These are phyloP conservation scores for Characodon lateralis DNA, from an alignment of 2,797 vertebrate species.

Conservation along the genomic window DNA sequence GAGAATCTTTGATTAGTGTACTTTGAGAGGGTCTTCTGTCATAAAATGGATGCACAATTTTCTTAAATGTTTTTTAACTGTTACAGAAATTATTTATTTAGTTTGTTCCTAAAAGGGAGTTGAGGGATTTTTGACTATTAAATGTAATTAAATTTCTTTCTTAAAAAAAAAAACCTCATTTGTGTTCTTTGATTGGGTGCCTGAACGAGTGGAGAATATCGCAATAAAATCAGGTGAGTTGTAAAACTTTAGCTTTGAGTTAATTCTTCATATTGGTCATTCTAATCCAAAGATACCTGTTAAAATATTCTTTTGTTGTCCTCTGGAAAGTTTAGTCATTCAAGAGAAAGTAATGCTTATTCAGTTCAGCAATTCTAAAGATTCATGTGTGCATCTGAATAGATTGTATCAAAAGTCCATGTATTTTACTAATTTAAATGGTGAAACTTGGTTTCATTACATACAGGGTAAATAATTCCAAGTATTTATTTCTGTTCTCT, in stretches of 20 bases:
- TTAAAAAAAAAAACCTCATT: neutral
- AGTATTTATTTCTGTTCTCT: neutral
- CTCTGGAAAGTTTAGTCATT: neutral
- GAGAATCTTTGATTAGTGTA: conserved; percentile 19
- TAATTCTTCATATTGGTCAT: neutral
- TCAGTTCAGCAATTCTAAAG: no score
- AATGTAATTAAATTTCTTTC: conserved; percentile 18
- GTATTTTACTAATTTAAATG: neutral
- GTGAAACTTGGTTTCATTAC: neutral
- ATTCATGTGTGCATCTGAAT: no score
- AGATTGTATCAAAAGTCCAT: no score
- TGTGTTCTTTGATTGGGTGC: conserved; percentile 35
- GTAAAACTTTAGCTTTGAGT: neutral
- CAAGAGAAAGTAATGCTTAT: neutral
- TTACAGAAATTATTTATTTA: conserved; percentile 62
- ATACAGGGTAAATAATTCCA: neutral
- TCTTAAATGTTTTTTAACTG: conserved; percentile 31
- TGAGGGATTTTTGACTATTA: conserved; percentile 7
- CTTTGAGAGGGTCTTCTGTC: conserved; percentile 46
- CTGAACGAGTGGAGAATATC: conserved; percentile 34
- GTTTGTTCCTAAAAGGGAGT: conserved; percentile 20
- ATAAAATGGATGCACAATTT: conserved; percentile 34
- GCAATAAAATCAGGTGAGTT: conserved; percentile 38
- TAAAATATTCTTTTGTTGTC: neutral
- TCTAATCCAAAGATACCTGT: neutral